Conservation (phyloP, 2,113 vertebrate genomes). For the Cacatua alba region DNA sequence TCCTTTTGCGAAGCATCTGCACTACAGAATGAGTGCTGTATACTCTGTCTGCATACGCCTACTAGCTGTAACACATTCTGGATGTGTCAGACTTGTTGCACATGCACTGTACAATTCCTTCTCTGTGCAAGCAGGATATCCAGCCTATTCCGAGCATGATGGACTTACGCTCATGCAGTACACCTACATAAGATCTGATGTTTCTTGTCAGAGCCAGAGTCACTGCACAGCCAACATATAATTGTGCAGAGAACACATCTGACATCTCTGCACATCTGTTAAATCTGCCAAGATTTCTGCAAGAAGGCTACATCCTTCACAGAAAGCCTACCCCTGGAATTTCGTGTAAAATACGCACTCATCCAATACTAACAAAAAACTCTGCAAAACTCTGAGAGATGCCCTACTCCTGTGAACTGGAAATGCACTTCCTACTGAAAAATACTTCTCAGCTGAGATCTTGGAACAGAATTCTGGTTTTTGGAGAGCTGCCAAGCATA, state of each 20-base stretch:
- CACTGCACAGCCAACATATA: not conserved
- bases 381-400: not conserved
- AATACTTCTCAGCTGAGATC: constrained; percentile 56
- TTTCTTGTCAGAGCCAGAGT: not conserved
- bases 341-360: not conserved
- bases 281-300: not conserved
- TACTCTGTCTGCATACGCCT: constrained; percentile 51
- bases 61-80: constrained; percentile 61
- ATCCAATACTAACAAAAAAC: not conserved
- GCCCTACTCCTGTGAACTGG: not conserved
- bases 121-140: not conserved
- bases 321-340: not conserved
- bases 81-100: constrained; percentile 68
- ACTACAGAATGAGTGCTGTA: not conserved
- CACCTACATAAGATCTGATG: not conserved
- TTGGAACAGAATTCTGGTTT: constrained; percentile 33
- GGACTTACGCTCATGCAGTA: not conserved
- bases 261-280: not conserved
- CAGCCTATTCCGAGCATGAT: not conserved
- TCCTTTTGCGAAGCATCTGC: constrained; percentile 40
- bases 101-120: constrained; percentile 27
- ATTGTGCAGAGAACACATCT: not conserved
- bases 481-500: constrained; percentile 64
- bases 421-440: constrained; percentile 56
- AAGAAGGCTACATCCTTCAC: not conserved